These are phyloP conservation scores for Oriolus oriolus DNA, from an alignment of 2,113 vertebrate species.

Conservation along the genomic window DNA sequence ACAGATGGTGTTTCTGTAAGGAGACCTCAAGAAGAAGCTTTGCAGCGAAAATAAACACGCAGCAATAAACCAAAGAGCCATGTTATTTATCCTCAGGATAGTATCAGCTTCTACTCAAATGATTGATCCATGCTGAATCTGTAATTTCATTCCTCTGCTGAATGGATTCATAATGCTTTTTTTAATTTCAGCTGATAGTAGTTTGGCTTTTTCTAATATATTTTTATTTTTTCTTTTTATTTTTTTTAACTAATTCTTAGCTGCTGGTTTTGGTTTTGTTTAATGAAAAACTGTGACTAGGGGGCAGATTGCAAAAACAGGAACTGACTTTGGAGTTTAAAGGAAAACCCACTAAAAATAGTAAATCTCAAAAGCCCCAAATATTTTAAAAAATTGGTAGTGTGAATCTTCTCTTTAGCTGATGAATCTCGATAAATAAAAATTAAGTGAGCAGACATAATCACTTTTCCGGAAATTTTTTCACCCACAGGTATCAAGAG, in stretches of 20 bases:
- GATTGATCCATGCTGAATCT: neutral
- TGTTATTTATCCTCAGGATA: neutral
- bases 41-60: neutral
- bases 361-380: neutral
- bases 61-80: neutral
- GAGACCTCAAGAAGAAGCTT: neutral
- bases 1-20: neutral
- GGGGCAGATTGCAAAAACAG: neutral
- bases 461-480: neutral
- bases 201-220: neutral
- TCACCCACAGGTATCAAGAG: neutral
- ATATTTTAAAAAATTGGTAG: neutral
- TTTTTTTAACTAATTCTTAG: neutral
- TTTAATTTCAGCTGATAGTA: neutral
- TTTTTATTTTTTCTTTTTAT: neutral
- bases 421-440: neutral
- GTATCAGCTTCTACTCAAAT: neutral
- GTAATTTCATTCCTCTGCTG: neutral
- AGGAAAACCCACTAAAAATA: neutral
- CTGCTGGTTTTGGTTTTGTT: neutral
- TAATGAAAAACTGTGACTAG: neutral
- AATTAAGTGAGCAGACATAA: neutral
- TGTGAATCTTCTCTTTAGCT: neutral
- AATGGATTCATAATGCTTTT: neutral
- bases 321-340: neutral